These are phyloP conservation scores for Rhinella marina DNA, from an alignment of 2,797 vertebrate species.

Conservation along the genomic window DNA sequence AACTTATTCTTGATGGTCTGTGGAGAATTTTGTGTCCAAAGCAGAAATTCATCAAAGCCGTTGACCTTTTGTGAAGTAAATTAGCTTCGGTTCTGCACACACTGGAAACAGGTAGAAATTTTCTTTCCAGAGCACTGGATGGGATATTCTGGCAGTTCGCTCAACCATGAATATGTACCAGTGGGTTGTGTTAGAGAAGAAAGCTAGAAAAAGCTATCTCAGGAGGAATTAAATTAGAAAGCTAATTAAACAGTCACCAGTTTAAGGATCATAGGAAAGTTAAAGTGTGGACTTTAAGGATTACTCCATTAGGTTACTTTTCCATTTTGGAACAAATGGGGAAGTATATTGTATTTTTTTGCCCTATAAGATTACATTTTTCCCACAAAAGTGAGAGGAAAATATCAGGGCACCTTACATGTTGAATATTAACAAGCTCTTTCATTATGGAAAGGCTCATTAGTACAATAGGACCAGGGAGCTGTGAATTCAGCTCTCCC, in stretches of 20 bases:
- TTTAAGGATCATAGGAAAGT: not conserved
- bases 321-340: no score
- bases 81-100: slow-evolving; percentile 51
- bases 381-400: no score
- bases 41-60: slow-evolving; percentile 48
- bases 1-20: slow-evolving; percentile 18
- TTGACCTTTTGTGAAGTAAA: slow-evolving; percentile 58
- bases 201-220: slow-evolving; percentile 34
- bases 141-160: slow-evolving; percentile 51
- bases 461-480: no score
- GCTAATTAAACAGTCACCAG: not conserved
- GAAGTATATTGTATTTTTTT: no score
- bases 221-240: slow-evolving; percentile 46
- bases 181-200: slow-evolving; percentile 46
- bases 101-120: slow-evolving; percentile 39
- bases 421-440: no score
- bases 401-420: no score
- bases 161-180: slow-evolving; percentile 51
- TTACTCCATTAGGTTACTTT: no score
- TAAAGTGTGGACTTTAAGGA: no score
- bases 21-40: slow-evolving; percentile 31
- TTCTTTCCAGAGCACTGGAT: slow-evolving; percentile 20
- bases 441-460: no score
- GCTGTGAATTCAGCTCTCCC: no score
- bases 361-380: no score